Conservation (phyloP, 2,888 invertebrate genomes). For the Papilio gigon region DNA sequence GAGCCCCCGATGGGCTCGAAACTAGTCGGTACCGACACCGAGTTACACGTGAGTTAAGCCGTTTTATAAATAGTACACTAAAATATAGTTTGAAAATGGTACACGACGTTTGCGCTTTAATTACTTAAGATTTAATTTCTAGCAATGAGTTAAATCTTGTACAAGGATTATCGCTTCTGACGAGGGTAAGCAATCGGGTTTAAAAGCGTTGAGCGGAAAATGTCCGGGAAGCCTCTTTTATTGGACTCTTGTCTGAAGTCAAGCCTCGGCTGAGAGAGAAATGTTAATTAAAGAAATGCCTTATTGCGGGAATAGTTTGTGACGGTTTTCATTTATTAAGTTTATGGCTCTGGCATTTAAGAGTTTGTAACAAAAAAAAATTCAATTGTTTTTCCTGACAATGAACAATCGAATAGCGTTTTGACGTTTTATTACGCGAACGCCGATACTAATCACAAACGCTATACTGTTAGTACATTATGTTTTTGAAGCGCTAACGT, state of each 20-base stretch:
- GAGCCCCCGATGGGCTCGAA: too few species aligned
- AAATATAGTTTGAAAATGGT: too few species aligned
- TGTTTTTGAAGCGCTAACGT: too few species aligned
- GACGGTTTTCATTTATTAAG: background rate
- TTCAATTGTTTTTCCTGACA: too few species aligned
- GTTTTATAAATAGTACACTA: too few species aligned
- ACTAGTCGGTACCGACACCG: too few species aligned
- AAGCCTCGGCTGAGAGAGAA: background rate
- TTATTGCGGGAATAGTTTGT: slow-evolving; percentile 1
- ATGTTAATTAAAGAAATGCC: slow-evolving; percentile 31
- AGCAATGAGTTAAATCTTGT: slow-evolving; percentile 13
- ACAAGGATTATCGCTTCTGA: slow-evolving; percentile 29
- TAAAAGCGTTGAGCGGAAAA: slow-evolving; percentile 18
- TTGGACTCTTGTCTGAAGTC: slow-evolving; percentile 26
- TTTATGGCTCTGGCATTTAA: background rate
- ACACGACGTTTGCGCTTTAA: slow-evolving; percentile 26
- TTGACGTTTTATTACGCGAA: too few species aligned
- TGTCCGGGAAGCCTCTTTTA: slow-evolving; percentile 11
- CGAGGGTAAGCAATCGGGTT: slow-evolving; percentile 34
- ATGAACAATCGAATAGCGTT: too few species aligned
- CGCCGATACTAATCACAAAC: too few species aligned
- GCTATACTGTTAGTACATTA: too few species aligned
- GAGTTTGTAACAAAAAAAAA: background rate
- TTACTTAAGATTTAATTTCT: slow-evolving; percentile 30
- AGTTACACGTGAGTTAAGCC: too few species aligned